A percentile compares a stretch with the other conserved stretches of the same genome.
These are phyloP conservation scores for Thyatira batis DNA, from an alignment of 2,888 invertebrate species.

Conservation along the genomic window DNA sequence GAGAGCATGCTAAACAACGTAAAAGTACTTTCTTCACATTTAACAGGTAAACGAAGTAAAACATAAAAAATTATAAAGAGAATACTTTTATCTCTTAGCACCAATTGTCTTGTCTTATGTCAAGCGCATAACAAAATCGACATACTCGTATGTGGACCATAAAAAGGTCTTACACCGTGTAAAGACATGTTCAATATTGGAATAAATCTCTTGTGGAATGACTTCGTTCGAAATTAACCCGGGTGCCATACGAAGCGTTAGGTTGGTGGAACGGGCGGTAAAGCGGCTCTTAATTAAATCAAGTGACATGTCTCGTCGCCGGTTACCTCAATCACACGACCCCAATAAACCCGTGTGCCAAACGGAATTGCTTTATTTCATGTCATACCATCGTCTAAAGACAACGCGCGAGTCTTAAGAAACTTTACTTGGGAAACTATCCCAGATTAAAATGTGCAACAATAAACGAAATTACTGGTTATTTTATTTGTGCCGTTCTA, in stretches of 20 bases:
- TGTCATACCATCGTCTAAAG: constrained; percentile 37
- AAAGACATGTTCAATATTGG: constrained; percentile 62
- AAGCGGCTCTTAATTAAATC: constrained; percentile 82
- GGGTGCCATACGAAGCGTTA: constrained; percentile 64
- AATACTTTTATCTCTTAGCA: too few relatives aligned
- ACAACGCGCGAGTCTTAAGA: constrained; percentile 17
- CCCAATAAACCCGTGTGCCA: constrained; percentile 73
- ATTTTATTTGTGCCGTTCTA: background rate
- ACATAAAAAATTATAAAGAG: background rate
- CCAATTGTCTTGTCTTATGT: background rate
- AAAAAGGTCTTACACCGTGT: constrained; percentile 28
- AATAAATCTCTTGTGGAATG: constrained; percentile 75
- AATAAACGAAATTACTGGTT: background rate
- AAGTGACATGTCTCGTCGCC: constrained; percentile 78
- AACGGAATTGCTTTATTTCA: constrained; percentile 60
- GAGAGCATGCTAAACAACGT: background rate
- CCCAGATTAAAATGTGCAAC: constrained; percentile 24
- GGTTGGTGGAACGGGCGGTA: constrained; percentile 74
- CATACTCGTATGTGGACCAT: constrained; percentile 14
- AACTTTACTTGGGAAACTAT: constrained; percentile 15
- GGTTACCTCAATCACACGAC: constrained; percentile 80
- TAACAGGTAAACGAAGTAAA: background rate
- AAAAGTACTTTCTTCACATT: background rate
- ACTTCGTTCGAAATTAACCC: constrained; percentile 74
- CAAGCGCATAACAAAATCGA: constrained; percentile 9